These are phyloP conservation scores for Rhineura floridana DNA, from an alignment of 2,113 vertebrate genomes.

Conservation along the genomic window DNA sequence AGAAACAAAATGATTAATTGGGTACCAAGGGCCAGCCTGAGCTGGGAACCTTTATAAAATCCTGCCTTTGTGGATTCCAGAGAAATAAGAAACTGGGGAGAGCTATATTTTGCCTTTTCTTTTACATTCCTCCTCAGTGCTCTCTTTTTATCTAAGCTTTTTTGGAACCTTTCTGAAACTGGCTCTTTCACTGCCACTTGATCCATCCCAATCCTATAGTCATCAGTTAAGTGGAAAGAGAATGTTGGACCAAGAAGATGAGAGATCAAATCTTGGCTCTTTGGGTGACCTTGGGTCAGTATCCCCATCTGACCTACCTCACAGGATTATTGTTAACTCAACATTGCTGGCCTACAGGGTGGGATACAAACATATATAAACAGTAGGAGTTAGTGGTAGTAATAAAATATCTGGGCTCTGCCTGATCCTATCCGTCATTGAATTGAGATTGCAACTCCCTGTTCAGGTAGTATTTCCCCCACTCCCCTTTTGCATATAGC, in stretches of 20 bases:
- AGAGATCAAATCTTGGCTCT: neutral
- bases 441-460: neutral
- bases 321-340: neutral
- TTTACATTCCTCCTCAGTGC: neutral
- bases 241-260: too few relatives aligned
- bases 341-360: neutral
- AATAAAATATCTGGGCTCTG: neutral
- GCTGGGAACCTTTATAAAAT: neutral
- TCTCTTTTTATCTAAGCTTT: fast-evolving
- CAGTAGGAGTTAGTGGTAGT: neutral
- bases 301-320: neutral
- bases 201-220: neutral
- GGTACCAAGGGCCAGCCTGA: neutral
- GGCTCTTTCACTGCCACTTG: fast-evolving
- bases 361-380: neutral
- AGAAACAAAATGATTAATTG: constrained; percentile 21
- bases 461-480: neutral
- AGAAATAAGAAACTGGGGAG: neutral
- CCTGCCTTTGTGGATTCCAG: neutral
- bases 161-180: neutral
- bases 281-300: neutral
- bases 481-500: neutral
- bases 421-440: too few relatives aligned
- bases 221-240: neutral
- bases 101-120: neutral